These are phyloP conservation scores for Peromyscus californicus DNA, from an alignment of 2,113 vertebrate species.

Conservation along the genomic window DNA sequence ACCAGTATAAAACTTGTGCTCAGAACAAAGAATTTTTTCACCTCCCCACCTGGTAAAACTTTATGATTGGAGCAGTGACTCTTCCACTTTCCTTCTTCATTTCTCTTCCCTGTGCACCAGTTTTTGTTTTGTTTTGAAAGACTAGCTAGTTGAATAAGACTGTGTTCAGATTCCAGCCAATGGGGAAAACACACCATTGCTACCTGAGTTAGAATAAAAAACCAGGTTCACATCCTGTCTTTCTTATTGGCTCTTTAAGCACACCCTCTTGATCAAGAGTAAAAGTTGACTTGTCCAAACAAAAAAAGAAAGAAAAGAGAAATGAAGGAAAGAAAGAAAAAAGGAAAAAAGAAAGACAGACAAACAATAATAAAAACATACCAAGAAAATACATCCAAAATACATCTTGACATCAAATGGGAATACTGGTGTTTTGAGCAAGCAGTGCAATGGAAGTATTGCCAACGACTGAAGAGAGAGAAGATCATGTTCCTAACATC, in stretches of 20 bases:
- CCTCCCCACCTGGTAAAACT: not conserved
- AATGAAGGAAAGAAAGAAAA: too few relatives aligned
- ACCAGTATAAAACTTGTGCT: not conserved
- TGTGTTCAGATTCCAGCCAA: not conserved
- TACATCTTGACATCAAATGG: not conserved
- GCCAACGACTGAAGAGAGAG: not conserved
- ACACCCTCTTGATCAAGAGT: not conserved
- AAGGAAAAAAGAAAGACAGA: not conserved
- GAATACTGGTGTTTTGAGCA: rapidly evolving
- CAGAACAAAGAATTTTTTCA: not conserved
- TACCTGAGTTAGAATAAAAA: not conserved
- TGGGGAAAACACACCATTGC: not conserved
- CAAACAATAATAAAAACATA: too few relatives aligned
- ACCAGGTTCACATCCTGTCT: not conserved
- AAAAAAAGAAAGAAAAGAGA: too few relatives aligned
- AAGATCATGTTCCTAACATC: not conserved
- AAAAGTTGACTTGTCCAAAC: not conserved
- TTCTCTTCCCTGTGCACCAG: not conserved
- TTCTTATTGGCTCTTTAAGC: not conserved
- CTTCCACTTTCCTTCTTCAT: not conserved
- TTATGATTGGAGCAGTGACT: not conserved
- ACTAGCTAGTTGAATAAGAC: not conserved
- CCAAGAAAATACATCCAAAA: not conserved
- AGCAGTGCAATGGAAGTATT: not conserved
- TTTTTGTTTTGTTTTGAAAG: not conserved